Evolutionary conservation across 2,113 vertebrate genomes (phyloP).

Genomic region (Mirounga angustirostris): DNA sequence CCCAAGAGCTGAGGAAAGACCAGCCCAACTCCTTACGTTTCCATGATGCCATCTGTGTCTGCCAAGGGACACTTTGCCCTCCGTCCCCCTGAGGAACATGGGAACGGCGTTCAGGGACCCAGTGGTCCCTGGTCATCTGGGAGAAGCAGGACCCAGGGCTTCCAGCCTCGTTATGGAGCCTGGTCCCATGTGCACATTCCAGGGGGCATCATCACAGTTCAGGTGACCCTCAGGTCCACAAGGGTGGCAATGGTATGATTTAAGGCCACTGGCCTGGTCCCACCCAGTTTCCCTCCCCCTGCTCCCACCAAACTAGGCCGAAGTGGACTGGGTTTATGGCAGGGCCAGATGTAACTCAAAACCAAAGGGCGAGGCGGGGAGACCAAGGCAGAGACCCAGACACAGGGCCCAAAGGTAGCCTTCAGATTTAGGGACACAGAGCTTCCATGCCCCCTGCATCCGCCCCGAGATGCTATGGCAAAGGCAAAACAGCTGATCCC

Average conservation of each 20-base stretch:
- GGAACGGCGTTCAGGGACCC: neutral
- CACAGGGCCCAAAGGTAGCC: neutral
- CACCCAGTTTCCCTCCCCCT: neutral
- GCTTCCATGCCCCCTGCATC: accelerated
- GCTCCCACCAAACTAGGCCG: neutral
- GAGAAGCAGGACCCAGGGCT: neutral
- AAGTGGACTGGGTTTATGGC: neutral
- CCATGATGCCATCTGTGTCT: neutral
- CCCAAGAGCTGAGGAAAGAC: neutral
- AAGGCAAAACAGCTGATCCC: neutral
- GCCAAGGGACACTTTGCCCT: neutral
- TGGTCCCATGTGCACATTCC: neutral
- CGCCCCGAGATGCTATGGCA: neutral
- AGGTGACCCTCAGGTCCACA: neutral
- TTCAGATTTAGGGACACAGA: neutral
- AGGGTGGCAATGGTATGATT: neutral
- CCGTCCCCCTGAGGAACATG: neutral
- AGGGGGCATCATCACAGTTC: neutral
- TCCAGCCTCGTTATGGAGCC: neutral
- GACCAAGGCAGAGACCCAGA: neutral
- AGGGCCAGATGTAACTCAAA: neutral
- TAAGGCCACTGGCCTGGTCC: neutral
- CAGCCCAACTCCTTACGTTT: neutral
- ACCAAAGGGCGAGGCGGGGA: neutral
- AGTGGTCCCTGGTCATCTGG: neutral